Conservation (phyloP, 1,140 invertebrate species). For the Dryas iulia region DNA sequence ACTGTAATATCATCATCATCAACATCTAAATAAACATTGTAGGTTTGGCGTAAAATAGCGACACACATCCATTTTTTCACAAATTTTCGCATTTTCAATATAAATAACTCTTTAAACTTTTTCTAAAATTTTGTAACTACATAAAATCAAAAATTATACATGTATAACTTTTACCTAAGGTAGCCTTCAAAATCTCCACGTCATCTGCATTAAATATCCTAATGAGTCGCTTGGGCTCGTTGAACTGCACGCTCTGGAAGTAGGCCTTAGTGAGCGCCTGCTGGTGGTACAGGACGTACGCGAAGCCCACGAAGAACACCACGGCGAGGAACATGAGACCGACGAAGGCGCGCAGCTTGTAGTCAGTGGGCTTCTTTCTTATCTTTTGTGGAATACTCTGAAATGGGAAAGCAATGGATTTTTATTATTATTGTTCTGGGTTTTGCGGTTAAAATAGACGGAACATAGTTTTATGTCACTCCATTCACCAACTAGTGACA, state of each 20-base stretch:
- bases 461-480: no score
- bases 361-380: slow-evolving; percentile 84
- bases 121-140: no score
- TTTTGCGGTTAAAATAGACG: no score
- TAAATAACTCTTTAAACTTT: no score
- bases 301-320: slow-evolving; percentile 89
- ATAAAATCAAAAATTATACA: no score
- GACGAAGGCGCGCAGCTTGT: slow-evolving; percentile 90
- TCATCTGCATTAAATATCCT: slow-evolving; percentile 86
- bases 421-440: background rate
- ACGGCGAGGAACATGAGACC: slow-evolving; percentile 89
- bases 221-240: slow-evolving; percentile 88
- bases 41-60: no score
- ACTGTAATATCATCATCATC: no score
- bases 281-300: slow-evolving; percentile 90
- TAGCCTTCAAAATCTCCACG: slow-evolving; percentile 86
- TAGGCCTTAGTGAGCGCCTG: slow-evolving; percentile 90
- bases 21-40: no score
- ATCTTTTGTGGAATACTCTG: slow-evolving; percentile 81
- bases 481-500: no score
- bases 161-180: slow-evolving; percentile 84
- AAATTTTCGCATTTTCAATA: no score
- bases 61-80: no score
- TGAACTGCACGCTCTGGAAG: slow-evolving; percentile 92
- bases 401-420: slow-evolving; percentile 19